Conservation (phyloP, 2,113 vertebrate genomes). For the Takifugu bimaculatus region DNA sequence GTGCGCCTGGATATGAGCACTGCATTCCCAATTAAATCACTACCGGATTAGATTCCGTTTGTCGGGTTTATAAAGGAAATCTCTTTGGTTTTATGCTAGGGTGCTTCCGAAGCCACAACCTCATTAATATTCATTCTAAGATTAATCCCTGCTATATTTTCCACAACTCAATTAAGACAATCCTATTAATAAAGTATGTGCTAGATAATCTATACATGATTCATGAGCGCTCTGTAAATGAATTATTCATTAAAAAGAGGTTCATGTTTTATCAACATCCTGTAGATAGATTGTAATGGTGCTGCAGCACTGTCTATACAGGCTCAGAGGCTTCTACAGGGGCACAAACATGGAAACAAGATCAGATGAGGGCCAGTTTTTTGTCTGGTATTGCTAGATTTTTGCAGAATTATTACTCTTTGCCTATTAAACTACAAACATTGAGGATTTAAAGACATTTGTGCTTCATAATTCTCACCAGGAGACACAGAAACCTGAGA, state of each 20-base stretch:
- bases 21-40: conserved; percentile 23
- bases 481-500: not conserved
- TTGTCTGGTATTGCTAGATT: too few species aligned
- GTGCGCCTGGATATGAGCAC: conserved; percentile 18
- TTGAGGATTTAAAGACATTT: too few species aligned
- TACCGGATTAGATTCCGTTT: conserved; percentile 32
- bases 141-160: conserved; percentile 74
- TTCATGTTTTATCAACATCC: conserved; percentile 64
- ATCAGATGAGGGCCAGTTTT: conserved; percentile 16
- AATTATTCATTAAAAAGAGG: conserved; percentile 67
- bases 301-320: conserved; percentile 18
- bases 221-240: conserved; percentile 66
- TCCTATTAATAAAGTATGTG: conserved; percentile 78
- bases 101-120: conserved; percentile 25
- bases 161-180: conserved; percentile 75
- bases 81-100: conserved; percentile 40
- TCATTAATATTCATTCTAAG: conserved; percentile 72
- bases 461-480: too few species aligned
- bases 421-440: too few species aligned
- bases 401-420: too few species aligned
- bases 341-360: conserved; percentile 24
- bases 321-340: conserved; percentile 5
- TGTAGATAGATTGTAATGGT: conserved; percentile 52
- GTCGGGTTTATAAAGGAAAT: conserved; percentile 32
- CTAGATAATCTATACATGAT: conserved; percentile 74